phyloP scores from a whole-genome alignment of 2,888 invertebrate genomes.

The Chrysomela aeneicollis region DNA sequence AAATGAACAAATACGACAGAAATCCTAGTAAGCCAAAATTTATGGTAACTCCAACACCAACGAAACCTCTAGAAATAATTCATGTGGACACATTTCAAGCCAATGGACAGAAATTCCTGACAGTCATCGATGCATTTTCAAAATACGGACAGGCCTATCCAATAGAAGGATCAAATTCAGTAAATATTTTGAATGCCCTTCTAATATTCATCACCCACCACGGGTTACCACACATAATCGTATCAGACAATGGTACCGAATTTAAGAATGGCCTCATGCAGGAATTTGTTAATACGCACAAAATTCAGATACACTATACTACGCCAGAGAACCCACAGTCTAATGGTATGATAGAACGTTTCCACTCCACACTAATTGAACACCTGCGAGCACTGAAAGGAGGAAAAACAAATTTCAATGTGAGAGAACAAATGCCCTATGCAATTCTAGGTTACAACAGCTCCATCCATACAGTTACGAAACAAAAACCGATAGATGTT shows the following conservation, averaged over 20 bases:
- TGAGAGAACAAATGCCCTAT: constrained; percentile 18
- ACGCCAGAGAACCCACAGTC: constrained; percentile 28
- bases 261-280: constrained; percentile 23
- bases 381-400: constrained; percentile 11
- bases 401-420: no score
- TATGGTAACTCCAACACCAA: constrained; percentile 14
- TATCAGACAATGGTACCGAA: constrained; percentile 26
- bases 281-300: constrained; percentile 28
- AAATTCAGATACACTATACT: constrained; percentile 30
- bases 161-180: constrained; percentile 8
- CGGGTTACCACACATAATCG: constrained; percentile 21
- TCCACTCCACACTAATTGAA: constrained; percentile 27
- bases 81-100: constrained; percentile 22
- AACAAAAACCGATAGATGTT: constrained; percentile 22
- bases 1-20: constrained; percentile 21
- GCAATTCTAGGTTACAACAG: constrained; percentile 28
- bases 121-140: constrained; percentile 10
- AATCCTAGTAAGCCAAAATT: constrained; percentile 15
- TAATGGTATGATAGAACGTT: constrained; percentile 24
- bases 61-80: constrained; percentile 20
- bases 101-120: constrained; percentile 17
- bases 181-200: constrained; percentile 10
- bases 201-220: constrained; percentile 23
- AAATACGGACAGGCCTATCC: constrained; percentile 20
- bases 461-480: constrained; percentile 25